These are phyloP conservation scores for Anguilla japonica DNA, from an alignment of 2,113 vertebrate species.

Conservation along the genomic window DNA sequence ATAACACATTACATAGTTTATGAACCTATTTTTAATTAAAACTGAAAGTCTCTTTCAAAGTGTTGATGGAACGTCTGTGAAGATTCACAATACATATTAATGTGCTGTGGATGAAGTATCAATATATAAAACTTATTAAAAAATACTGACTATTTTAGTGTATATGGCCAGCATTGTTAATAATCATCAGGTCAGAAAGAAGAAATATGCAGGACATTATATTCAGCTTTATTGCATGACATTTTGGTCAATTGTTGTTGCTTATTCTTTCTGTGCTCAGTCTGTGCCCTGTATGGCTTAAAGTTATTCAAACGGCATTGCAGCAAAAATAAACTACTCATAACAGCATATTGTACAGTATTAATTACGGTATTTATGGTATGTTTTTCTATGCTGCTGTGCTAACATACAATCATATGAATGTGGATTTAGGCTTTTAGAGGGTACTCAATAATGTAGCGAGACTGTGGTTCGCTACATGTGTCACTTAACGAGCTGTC, in stretches of 20 bases:
- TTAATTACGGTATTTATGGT: too few species aligned
- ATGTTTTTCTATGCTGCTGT: too few species aligned
- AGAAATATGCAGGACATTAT: background rate
- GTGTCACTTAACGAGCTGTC: slow-evolving; percentile 12
- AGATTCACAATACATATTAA: too few species aligned
- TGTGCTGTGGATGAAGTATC: too few species aligned
- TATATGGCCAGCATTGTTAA: too few species aligned
- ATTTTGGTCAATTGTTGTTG: background rate
- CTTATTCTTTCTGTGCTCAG: background rate
- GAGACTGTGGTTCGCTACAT: background rate
- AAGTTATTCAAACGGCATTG: background rate
- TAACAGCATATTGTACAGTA: background rate
- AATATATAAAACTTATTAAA: too few species aligned
- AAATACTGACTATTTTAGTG: too few species aligned
- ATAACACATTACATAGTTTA: too few species aligned
- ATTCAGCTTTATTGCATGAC: background rate
- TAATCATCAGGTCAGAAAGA: too few species aligned
- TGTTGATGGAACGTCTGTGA: too few species aligned
- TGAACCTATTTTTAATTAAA: too few species aligned
- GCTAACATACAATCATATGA: background rate
- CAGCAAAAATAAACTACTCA: background rate
- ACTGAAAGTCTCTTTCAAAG: too few species aligned
- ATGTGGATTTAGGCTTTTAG: background rate
- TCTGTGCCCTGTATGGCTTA: background rate
- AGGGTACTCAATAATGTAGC: background rate